These are phyloP conservation scores for Sceliomorpha sp. DNA, from an alignment of 2,888 invertebrate genomes.

Conservation along the genomic window DNA sequence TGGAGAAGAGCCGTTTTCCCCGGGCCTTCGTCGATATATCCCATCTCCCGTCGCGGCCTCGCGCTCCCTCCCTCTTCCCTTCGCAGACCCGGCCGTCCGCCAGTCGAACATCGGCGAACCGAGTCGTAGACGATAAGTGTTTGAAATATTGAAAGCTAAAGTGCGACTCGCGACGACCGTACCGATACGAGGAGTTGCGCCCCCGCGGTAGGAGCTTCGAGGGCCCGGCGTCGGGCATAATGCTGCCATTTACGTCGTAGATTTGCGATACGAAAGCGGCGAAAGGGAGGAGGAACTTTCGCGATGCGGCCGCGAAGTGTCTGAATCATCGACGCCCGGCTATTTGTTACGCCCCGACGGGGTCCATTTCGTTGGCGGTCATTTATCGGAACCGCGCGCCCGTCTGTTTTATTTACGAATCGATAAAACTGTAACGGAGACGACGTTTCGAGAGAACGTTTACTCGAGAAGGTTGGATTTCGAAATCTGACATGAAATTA, in stretches of 20 bases:
- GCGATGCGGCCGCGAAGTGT: slow-evolving; percentile 2
- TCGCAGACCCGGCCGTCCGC: slow-evolving; percentile 55
- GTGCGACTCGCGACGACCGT: slow-evolving; percentile 60
- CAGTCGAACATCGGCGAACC: slow-evolving; percentile 35
- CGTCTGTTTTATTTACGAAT: too few relatives aligned
- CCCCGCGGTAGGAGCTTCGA: slow-evolving; percentile 20
- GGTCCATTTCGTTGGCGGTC: neutral
- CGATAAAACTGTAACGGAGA: too few relatives aligned
- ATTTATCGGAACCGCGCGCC: too few relatives aligned
- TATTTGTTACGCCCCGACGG: slow-evolving; percentile 29
- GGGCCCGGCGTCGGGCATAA: slow-evolving; percentile 37
- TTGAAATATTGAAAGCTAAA: slow-evolving; percentile 80
- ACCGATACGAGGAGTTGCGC: slow-evolving; percentile 49
- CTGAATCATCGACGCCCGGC: slow-evolving; percentile 22
- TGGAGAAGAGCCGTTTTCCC: slow-evolving; percentile 30
- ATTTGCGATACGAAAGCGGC: slow-evolving; percentile 39
- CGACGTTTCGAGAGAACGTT: too few relatives aligned
- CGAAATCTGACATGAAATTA: too few relatives aligned
- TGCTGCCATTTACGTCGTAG: slow-evolving; percentile 52
- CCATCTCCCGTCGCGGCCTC: slow-evolving; percentile 28
- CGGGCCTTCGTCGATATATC: slow-evolving; percentile 27
- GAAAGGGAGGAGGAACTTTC: slow-evolving; percentile 26
- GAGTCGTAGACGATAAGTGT: slow-evolving; percentile 75
- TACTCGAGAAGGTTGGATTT: too few relatives aligned
- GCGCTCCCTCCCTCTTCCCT: slow-evolving; percentile 9